Evolutionary conservation across 2,113 vertebrate species (phyloP).

Genomic region (Marmota monax): DNA sequence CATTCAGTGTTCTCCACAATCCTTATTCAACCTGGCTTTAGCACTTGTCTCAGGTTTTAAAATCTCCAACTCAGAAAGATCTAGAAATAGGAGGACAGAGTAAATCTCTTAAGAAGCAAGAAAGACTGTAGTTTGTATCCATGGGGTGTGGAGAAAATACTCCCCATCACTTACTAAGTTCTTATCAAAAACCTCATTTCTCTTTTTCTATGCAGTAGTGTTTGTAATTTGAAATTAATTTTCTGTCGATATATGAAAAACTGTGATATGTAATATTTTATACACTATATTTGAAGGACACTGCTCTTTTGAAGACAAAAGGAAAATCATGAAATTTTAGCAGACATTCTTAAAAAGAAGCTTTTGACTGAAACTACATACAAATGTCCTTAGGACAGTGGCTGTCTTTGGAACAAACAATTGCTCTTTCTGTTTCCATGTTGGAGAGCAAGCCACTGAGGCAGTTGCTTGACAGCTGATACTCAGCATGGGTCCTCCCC

Average conservation of each 20-base stretch:
- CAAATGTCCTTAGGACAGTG: background rate
- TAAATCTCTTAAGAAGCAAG: background rate
- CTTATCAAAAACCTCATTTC: background rate
- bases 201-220: background rate
- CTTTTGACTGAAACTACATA: background rate
- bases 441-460: background rate
- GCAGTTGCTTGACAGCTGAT: background rate
- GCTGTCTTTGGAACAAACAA: background rate
- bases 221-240: background rate
- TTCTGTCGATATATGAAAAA: background rate
- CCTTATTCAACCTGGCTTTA: background rate
- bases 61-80: slow-evolving; percentile 47
- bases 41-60: background rate
- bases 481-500: background rate
- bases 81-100: slow-evolving; percentile 32
- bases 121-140: background rate
- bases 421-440: rapidly evolving
- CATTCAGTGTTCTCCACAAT: slow-evolving; percentile 25
- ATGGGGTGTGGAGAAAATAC: background rate
- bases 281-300: background rate
- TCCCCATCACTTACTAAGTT: background rate
- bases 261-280: background rate
- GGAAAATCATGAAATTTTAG: background rate
- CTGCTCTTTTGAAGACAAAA: slow-evolving; percentile 38
- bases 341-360: slow-evolving; percentile 10